phyloP scores from a whole-genome alignment of 1,140 invertebrate species.

The Batillaria attramentaria region DNA sequence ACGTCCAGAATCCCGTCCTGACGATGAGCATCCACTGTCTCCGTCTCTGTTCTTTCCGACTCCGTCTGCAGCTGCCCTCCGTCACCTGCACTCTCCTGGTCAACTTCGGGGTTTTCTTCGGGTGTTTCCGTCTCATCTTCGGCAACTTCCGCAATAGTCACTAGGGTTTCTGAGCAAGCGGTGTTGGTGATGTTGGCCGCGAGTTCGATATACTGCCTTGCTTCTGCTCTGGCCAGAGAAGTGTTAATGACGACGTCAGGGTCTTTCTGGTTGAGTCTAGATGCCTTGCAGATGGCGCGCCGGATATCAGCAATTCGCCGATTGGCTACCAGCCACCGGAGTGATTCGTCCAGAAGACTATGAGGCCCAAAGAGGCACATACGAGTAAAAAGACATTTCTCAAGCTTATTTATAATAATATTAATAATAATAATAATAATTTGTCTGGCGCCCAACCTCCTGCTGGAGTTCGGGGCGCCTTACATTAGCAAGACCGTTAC shows the following conservation, averaged over 20 bases:
- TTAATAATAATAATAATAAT: no score
- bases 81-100: background rate
- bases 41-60: background rate
- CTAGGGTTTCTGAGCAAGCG: no score
- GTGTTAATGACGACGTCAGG: constrained; percentile 33
- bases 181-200: no score
- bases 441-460: no score
- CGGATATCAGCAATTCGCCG: constrained; percentile 35
- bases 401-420: no score
- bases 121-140: background rate
- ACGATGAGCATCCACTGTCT: background rate
- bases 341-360: constrained; percentile 60
- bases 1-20: constrained; percentile 14
- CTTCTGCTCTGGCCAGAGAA: background rate
- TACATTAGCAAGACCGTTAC: no score
- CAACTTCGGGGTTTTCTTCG: background rate
- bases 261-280: constrained; percentile 50
- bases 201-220: no score
- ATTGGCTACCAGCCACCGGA: constrained; percentile 59
- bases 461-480: no score
- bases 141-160: background rate
- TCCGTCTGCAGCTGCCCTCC: background rate
- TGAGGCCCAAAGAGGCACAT: no score
- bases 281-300: constrained; percentile 51
- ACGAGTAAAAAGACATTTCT: no score